phyloP scores from a whole-genome alignment of 2,888 invertebrate species.

The Liodrosophila aerea region DNA sequence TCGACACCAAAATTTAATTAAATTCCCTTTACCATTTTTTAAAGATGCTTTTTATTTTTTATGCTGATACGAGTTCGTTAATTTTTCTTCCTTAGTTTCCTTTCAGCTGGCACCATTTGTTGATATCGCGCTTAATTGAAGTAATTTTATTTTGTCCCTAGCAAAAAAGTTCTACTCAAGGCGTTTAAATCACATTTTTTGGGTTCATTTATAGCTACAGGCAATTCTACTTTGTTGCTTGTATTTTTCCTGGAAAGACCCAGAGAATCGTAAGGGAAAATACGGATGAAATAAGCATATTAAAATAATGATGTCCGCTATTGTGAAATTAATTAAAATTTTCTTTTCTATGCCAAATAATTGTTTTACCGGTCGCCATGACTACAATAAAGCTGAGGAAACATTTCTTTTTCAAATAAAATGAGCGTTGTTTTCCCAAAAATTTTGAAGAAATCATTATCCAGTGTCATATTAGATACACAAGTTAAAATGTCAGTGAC shows the following conservation, averaged over 20 bases:
- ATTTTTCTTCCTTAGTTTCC: constrained; percentile 12
- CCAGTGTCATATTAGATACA: constrained; percentile 2
- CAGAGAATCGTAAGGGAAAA: constrained; percentile 52
- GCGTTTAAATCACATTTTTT: constrained; percentile 45
- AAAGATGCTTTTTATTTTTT: constrained; percentile 5
- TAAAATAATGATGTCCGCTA: constrained; percentile 60
- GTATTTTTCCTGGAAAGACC: constrained; percentile 28
- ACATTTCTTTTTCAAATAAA: background rate
- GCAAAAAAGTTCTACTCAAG: constrained; percentile 4
- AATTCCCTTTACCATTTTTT: constrained; percentile 12
- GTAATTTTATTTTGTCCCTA: constrained; percentile 39
- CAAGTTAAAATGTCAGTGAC: constrained; percentile 1
- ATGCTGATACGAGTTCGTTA: background rate
- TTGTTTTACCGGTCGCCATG: constrained; percentile 17
- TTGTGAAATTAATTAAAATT: constrained; percentile 65
- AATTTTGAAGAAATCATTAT: constrained; percentile 14
- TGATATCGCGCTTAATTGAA: constrained; percentile 42
- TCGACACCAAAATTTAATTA: constrained; percentile 12
- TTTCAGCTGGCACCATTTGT: constrained; percentile 37
- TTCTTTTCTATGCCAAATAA: constrained; percentile 34
- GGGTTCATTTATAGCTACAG: constrained; percentile 34
- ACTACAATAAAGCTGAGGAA: constrained; percentile 24
- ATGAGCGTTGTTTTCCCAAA: background rate
- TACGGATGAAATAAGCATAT: constrained; percentile 29
- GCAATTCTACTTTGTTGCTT: constrained; percentile 30